Evolutionary conservation across 2,888 invertebrate species (phyloP).

Genomic region (Leucophora obtusa): DNA sequence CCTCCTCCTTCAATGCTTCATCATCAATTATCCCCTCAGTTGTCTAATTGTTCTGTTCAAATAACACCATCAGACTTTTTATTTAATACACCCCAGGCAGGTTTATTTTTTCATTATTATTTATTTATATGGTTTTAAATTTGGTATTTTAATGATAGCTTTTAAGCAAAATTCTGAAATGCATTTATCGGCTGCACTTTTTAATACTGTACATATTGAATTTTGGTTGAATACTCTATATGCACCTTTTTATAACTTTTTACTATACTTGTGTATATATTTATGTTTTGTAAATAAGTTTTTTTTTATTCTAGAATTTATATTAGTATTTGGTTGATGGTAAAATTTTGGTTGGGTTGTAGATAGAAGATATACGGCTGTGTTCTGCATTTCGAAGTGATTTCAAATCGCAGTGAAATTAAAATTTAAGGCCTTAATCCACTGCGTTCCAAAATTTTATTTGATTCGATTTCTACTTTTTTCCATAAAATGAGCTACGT

Average conservation of each 20-base stretch:
- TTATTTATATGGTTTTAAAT: conserved; percentile 40
- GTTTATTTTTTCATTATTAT: conserved; percentile 66
- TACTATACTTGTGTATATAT: conserved; percentile 63
- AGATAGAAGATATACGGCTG: too few relatives aligned
- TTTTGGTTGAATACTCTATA: conserved; percentile 35
- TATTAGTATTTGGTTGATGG: too few relatives aligned
- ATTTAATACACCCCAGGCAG: conserved; percentile 71
- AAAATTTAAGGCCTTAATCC: too few relatives aligned
- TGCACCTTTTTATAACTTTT: conserved; percentile 43
- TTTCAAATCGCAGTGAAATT: too few relatives aligned
- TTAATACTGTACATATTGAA: conserved; percentile 17
- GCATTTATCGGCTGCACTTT: conserved; percentile 43
- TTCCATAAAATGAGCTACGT: too few relatives aligned
- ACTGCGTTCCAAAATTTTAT: too few relatives aligned
- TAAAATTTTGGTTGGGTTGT: too few relatives aligned
- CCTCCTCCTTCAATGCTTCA: conserved; percentile 30
- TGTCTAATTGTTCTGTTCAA: conserved; percentile 64
- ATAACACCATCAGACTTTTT: conserved; percentile 63
- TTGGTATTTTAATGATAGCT: conserved; percentile 30
- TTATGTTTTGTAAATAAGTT: conserved; percentile 64
- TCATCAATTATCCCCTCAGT: conserved; percentile 55
- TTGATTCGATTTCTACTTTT: too few relatives aligned
- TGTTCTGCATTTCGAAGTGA: too few relatives aligned
- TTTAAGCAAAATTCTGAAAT: conserved; percentile 15
- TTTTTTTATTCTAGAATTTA: too few relatives aligned